phyloP scores from a whole-genome alignment of 2,888 invertebrate species.

The Phengaris alcon region DNA sequence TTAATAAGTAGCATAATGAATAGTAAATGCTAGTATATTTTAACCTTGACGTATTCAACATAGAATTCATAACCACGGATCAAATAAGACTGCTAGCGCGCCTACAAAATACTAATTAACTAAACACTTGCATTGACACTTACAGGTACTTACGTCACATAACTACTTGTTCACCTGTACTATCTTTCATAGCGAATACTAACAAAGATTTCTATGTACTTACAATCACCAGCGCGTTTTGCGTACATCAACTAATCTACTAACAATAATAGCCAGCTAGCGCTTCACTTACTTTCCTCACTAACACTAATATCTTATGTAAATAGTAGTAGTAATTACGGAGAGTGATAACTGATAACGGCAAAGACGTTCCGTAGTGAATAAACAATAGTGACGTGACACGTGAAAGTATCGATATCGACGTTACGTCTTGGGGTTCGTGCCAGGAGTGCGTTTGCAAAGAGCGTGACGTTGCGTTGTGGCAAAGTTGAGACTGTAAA shows the following conservation, averaged over 20 bases:
- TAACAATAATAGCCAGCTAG: not conserved
- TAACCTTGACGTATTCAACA: constrained; percentile 23
- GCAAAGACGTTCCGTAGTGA: constrained; percentile 65
- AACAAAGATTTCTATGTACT: constrained; percentile 26
- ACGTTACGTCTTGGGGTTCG: constrained; percentile 88
- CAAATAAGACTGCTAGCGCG: constrained; percentile 35
- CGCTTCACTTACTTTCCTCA: not conserved
- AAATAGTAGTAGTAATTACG: too few species aligned
- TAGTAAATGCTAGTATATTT: not conserved
- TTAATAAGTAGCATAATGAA: not conserved
- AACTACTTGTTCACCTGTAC: constrained; percentile 37
- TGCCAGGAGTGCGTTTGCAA: constrained; percentile 99
- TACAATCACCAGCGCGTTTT: not conserved
- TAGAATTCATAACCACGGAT: constrained; percentile 35
- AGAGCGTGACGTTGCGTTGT: constrained; percentile 75
- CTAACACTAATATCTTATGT: not conserved
- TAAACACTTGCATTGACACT: constrained; percentile 35
- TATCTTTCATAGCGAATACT: constrained; percentile 34
- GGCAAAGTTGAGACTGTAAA: constrained; percentile 90
- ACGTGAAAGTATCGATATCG: constrained; percentile 54
- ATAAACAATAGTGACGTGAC: constrained; percentile 66
- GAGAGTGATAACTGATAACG: constrained; percentile 50
- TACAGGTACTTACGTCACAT: constrained; percentile 34
- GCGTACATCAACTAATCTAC: not conserved
- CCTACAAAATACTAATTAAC: constrained; percentile 38